Evolutionary conservation across 2,797 vertebrate genomes (phyloP), one percentile per base, ranked within the genome.

Genomic region (Mus caroli): DNA sequence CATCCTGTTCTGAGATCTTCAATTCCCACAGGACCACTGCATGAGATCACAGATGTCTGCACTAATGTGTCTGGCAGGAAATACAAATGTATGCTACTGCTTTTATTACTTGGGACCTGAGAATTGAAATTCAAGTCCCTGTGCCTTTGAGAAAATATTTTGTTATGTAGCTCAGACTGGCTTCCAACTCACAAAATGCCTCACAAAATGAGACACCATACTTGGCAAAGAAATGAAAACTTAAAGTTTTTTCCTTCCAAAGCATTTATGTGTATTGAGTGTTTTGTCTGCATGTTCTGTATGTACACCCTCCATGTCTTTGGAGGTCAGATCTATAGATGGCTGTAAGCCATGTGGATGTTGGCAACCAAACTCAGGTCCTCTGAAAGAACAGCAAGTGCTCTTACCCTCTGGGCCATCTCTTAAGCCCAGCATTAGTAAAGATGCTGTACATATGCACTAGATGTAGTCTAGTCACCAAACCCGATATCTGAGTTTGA

Each of bases 151-250:
- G 43, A 20, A 64, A 85, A 31, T 43, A 75, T 67, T 58, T 4
- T 40, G 37, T 62, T 62, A 43, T 82, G 37, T 37, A 56, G 82
- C 82, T 46, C 40, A 84, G 82, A 62, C 40, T 62, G 40, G 82
- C 40, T 84, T 54, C 26, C 34, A 86, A 71, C 62, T 71, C 46
- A 37, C 31, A 71, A 71, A 26, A 37, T n/a, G 64, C 14, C 46
- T 15, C 22, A 69, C 43, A 43, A 43, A 43, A 43, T 9, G 1
- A 69, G 46, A 17, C 7, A 37, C 2, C 50, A 56, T 31, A 60
- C 28, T 34, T 88, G 87, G 28, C 37, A 76, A 1, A 15, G n/a
- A 84, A 86, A 85, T 88, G 43, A 96, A 17, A 88, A 91, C 64
- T 84, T 85, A 9, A 6, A 43, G 13, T 31, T 34, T 37, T 71